Percentiles rank a stretch among this genome's conserved stretches.
Evolutionary conservation across 2,888 invertebrate species (phyloP).

Genomic region (Metallyticus violacea): DNA sequence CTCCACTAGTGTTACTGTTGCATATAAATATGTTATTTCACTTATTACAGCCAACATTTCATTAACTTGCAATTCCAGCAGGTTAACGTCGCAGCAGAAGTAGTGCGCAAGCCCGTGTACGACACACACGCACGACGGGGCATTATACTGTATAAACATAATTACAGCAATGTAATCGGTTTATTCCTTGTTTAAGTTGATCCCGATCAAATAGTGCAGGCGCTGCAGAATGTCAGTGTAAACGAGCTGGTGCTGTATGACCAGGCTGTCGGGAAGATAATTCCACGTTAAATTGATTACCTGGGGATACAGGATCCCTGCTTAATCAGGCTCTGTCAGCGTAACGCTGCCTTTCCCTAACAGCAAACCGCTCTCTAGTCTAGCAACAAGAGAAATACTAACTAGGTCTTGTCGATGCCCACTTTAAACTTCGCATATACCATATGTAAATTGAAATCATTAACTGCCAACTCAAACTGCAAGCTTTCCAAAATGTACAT

Average conservation of each 20-base stretch:
- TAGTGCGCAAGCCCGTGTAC: neutral
- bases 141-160: slow-evolving; percentile 3
- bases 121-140: neutral
- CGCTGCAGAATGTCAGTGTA: neutral
- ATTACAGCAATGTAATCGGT: slow-evolving; percentile 7
- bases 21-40: too few species aligned
- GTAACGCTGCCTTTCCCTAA: too few species aligned
- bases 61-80: too few species aligned
- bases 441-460: too few species aligned
- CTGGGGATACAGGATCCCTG: neutral
- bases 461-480: too few species aligned
- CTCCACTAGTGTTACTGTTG: too few species aligned
- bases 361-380: too few species aligned
- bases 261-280: neutral
- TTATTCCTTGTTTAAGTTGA: neutral
- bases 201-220: neutral
- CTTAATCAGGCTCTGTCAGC: neutral
- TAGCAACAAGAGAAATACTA: too few species aligned
- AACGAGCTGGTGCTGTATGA: neutral
- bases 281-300: slow-evolving; percentile 9
- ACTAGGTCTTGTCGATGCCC: too few species aligned
- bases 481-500: too few species aligned
- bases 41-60: too few species aligned
- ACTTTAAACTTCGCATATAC: too few species aligned
- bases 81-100: neutral